phyloP scores from a whole-genome alignment of 2,888 invertebrate species.

The Scotopteryx bipunctaria region DNA sequence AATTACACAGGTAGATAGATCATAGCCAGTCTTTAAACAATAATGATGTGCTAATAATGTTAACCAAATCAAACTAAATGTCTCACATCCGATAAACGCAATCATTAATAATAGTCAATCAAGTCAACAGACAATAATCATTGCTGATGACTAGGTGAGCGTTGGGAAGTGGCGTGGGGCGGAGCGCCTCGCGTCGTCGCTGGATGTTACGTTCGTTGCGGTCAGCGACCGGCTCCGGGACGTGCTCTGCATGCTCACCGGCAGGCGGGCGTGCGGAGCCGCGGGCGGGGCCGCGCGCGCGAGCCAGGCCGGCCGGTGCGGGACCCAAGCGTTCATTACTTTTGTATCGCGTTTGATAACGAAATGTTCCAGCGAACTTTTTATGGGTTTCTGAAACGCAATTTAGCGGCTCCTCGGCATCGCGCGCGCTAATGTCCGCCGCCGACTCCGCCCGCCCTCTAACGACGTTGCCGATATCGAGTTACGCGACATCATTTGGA shows the following conservation, averaged over 20 bases:
- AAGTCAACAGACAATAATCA: too few species aligned
- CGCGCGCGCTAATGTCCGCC: constrained; percentile 7
- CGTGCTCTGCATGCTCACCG: constrained; percentile 11
- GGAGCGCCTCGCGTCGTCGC: too few species aligned
- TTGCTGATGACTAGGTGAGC: too few species aligned
- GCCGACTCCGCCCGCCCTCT: neutral
- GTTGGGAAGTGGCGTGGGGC: too few species aligned
- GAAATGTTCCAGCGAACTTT: constrained; percentile 30
- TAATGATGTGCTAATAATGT: too few species aligned
- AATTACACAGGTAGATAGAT: too few species aligned
- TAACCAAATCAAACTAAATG: too few species aligned
- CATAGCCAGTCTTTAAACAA: too few species aligned
- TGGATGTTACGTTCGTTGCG: neutral
- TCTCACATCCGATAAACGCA: too few species aligned
- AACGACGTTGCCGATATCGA: constrained; percentile 16
- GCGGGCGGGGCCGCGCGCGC: too few species aligned
- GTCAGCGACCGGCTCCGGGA: neutral
- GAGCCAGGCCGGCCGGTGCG: constrained; percentile 26
- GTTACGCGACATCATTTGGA: constrained; percentile 15
- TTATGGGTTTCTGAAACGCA: constrained; percentile 24
- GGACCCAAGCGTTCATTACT: constrained; percentile 35
- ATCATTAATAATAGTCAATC: too few species aligned
- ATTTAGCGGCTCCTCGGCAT: constrained; percentile 21
- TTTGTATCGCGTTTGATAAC: constrained; percentile 33
- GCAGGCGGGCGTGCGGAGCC: too few species aligned